Conservation (phyloP, 2,113 vertebrate genomes). For the Myiopsitta monachus region DNA sequence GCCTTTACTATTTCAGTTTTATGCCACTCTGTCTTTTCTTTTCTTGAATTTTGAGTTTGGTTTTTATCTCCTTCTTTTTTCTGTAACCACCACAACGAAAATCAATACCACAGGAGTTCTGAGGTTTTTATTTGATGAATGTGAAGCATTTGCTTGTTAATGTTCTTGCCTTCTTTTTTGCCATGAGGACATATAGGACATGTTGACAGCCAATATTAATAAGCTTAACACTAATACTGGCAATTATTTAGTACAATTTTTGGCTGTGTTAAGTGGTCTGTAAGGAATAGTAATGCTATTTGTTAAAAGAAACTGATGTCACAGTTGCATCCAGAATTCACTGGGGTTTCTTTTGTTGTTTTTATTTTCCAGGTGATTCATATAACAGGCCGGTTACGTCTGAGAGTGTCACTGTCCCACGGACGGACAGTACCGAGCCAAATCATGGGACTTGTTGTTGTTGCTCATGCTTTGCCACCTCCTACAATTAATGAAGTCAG, state of each 20-base stretch:
- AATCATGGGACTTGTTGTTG: constrained; percentile 97
- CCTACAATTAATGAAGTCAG: constrained; percentile 99
- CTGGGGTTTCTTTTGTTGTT: constrained; percentile 47
- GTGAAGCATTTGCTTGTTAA: constrained; percentile 33
- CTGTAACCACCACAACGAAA: not conserved
- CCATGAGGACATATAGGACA: constrained; percentile 18
- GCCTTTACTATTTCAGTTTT: not conserved
- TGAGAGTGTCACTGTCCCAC: constrained; percentile 91
- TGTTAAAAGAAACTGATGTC: constrained; percentile 36
- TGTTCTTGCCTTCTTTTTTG: constrained; percentile 39
- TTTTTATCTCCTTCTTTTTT: not conserved
- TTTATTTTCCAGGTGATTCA: constrained; percentile 91
- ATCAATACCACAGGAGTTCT: not conserved
- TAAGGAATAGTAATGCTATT: constrained; percentile 1
- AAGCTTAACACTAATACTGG: constrained; percentile 25
- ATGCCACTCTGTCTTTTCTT: not conserved
- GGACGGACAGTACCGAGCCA: constrained; percentile 91
- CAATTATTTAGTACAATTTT: constrained; percentile 30
- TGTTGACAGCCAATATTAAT: constrained; percentile 42
- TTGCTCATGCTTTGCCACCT: constrained; percentile 94
- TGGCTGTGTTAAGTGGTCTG: not conserved
- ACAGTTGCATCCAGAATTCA: constrained; percentile 38
- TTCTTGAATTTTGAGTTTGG: not conserved
- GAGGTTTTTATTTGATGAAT: constrained; percentile 28
- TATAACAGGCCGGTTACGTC: constrained; percentile 91